These are phyloP conservation scores for Euglossa dilemma DNA, from an alignment of 1,140 invertebrate species.

Conservation along the genomic window DNA sequence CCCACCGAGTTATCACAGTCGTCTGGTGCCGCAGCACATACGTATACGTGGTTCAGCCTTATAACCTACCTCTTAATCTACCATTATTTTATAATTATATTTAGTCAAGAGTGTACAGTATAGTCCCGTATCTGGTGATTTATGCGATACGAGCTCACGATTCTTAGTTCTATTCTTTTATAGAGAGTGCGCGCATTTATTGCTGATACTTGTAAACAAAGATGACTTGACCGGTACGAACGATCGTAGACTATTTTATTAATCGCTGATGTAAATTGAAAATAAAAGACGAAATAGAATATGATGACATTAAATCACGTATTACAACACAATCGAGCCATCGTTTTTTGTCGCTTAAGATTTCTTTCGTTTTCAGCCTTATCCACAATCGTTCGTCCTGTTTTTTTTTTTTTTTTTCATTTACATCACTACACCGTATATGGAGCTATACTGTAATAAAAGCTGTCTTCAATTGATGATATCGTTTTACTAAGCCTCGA, in stretches of 20 bases:
- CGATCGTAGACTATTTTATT: slow-evolving; percentile 12
- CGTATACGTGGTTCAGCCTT: slow-evolving; percentile 84
- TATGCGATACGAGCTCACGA: slow-evolving; percentile 31
- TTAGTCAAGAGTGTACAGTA: slow-evolving; percentile 74
- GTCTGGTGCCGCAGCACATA: slow-evolving; percentile 83
- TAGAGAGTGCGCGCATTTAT: slow-evolving; percentile 48
- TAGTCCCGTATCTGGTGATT: slow-evolving; percentile 74
- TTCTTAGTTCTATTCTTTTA: slow-evolving; percentile 20
- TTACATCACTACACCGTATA: slow-evolving; percentile 57
- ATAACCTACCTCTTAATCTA: slow-evolving; percentile 81
- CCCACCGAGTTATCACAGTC: slow-evolving; percentile 83
- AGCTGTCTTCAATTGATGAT: slow-evolving; percentile 75
- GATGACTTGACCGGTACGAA: slow-evolving; percentile 27
- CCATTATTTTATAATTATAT: slow-evolving; percentile 69
- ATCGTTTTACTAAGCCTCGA: slow-evolving; percentile 62
- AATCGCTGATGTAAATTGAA: neutral
- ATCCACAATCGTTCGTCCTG: slow-evolving; percentile 26
- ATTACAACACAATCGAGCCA: neutral
- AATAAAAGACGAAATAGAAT: neutral
- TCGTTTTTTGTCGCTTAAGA: neutral
- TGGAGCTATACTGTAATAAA: slow-evolving; percentile 68
- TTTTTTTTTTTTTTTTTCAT: slow-evolving; percentile 1
- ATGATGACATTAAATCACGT: neutral
- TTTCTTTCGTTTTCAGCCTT: neutral
- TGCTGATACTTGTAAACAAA: slow-evolving; percentile 51